phyloP scores from a whole-genome alignment of 1,140 invertebrate genomes.

The Leptinotarsa defecta region DNA sequence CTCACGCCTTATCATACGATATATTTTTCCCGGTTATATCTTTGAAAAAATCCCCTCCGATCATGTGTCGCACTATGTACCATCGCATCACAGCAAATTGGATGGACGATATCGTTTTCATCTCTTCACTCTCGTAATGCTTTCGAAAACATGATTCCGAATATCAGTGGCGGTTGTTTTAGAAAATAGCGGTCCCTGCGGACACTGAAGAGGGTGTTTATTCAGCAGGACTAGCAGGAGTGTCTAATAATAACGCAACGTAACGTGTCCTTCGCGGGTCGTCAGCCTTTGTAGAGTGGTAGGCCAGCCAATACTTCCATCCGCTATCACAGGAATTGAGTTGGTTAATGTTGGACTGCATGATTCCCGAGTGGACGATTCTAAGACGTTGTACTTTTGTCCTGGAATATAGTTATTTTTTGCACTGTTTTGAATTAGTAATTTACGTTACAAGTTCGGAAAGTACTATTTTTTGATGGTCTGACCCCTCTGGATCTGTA shows the following conservation, averaged over 20 bases:
- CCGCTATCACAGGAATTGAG: slow-evolving; percentile 16
- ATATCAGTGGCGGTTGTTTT: not conserved
- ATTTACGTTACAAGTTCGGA: no score
- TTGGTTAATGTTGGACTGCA: not conserved
- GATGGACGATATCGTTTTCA: not conserved
- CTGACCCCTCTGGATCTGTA: no score
- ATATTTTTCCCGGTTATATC: no score
- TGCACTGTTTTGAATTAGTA: not conserved
- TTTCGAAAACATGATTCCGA: not conserved
- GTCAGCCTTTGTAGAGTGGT: slow-evolving; percentile 1
- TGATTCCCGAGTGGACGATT: not conserved
- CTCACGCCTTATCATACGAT: no score
- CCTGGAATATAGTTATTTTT: not conserved
- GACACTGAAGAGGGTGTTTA: not conserved
- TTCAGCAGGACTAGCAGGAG: not conserved
- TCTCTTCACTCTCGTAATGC: not conserved
- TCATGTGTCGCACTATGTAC: no score
- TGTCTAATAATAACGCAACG: slow-evolving; percentile 13
- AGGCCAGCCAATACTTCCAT: slow-evolving; percentile 6
- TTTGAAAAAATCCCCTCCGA: no score
- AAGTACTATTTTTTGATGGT: no score
- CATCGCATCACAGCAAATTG: not conserved
- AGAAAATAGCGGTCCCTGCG: not conserved
- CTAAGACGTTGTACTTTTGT: no score
- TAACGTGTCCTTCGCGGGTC: slow-evolving; percentile 3